Evolutionary conservation across 2,888 invertebrate genomes (phyloP), one percentile per base, ranked within the genome.

Genomic region (Formica aserva): DNA sequence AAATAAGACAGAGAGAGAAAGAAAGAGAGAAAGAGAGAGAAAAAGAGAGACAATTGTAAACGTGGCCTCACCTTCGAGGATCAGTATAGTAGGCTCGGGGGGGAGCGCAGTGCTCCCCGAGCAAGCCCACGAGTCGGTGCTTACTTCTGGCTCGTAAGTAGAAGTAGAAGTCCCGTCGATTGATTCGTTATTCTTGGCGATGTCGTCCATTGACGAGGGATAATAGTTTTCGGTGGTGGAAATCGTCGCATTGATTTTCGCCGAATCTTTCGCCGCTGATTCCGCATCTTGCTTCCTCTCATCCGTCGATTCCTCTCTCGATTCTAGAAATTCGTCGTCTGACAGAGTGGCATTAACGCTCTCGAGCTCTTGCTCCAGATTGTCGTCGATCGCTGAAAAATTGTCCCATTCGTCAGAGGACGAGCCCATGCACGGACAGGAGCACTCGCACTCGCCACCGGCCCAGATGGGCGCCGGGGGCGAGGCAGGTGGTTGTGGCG

Each of bases 51-150:
- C 66, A 83, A 88, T 62, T 45, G 69, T 83, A 89, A 90, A 89
- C 88, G 89, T 66, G 89, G 89, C 95, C 95, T 96, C 97, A 98
- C 98, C 98, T 98, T 98, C 98, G 94, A 98, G 96, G 94, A 98
- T 97, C 93, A 98, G 96, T 95, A 98, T 97, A 95, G 97, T 95
- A 93, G 96, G 97, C 95, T 97, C 96, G 94, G 96, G 95, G 94
- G 96, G 95, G 90, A 96, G 95, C 94, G 96, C 95, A 90, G 95
- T 95, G 69, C 95, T 95, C 94, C 95, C 88, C 93, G 94, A 94
- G 84, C 94, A 94, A 88, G 84, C 95, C 81, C 91, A 85, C 77
- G 90, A 87, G 69, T 91, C 92, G 88, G 88, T 91, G 85, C 85
- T 89, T 80, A 88, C 88, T 82, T 92, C 90, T 45, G 91, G 80